Base-by-base conservation (phyloP, 2,797 vertebrate species). In the Bryconaethiops microstoma region DNA sequence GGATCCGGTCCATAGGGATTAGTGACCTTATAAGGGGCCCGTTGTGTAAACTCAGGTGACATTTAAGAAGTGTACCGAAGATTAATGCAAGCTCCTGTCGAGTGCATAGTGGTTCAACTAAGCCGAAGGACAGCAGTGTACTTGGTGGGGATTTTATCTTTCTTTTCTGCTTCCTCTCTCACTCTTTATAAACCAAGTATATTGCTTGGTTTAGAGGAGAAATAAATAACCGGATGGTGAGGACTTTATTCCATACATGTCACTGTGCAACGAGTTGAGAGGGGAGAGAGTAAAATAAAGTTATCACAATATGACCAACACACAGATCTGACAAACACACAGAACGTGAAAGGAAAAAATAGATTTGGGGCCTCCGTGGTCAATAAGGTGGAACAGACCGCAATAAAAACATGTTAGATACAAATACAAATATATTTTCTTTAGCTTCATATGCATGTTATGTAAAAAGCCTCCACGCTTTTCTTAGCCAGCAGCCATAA, bases 401-500 rank as follows among this genome's bases (percentile, higher is more conserved):
- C 0, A 8, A n/a, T n/a, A 42, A 45, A 12, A 2, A 8, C 9
- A 45, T 19, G 7, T n/a, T 2, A 40, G 29, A 7, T 4, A 29
- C 7, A 42, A n/a, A 67, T n/a, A 3, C 17, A 4, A 1, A 64
- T 67, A 16, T n/a, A 7, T 45, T 67, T 63, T 17, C 10, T 67
- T 62, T 67, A 63, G 35, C 60, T 35, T 45, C 21, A 63, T 7
- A 48, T 72, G 2, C 17, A 54, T 25, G 63, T 59, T 35, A 71
- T 42, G 73, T 50, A 52, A 21, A 29, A 60, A 17, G 17, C 42
- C 40, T 55, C 50, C 50, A 19, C 2, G 7, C 23, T 23, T 45
- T 65, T 80, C 4, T 42, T 16, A 65, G 14, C 23, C 10, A 76
- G 52, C 19, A 54, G 64, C 60, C 19, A 88, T 88, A 90, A 91